A percentile compares a stretch with the other conserved stretches of the same genome.
Evolutionary conservation across 2,113 vertebrate species (phyloP).

Genomic region (Montifringilla adamsi): DNA sequence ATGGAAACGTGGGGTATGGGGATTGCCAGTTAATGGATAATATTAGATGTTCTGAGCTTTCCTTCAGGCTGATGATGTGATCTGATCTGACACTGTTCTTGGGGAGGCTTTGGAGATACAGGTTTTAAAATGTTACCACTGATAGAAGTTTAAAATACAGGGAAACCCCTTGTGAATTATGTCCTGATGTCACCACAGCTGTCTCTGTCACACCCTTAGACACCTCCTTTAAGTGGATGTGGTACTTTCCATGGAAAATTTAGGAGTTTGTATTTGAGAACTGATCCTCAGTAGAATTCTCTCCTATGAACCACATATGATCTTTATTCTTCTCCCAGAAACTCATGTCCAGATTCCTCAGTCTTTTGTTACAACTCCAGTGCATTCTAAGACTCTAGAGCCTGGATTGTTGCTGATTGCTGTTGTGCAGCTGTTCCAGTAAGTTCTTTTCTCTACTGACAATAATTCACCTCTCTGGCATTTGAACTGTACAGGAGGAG

Average conservation of each 20-base stretch:
- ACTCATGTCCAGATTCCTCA: background rate
- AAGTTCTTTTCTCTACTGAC: background rate
- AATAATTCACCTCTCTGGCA: background rate
- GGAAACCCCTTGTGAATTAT: background rate
- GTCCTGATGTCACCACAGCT: background rate
- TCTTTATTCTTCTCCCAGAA: background rate
- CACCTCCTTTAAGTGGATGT: background rate
- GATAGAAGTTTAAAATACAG: background rate
- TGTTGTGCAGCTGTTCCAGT: constrained; percentile 1
- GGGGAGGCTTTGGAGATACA: background rate
- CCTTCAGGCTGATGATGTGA: background rate
- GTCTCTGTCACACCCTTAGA: background rate
- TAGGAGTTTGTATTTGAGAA: background rate
- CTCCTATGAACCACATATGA: background rate
- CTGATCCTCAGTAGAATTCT: background rate
- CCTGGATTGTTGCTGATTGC: background rate
- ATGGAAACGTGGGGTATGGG: background rate
- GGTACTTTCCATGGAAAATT: background rate
- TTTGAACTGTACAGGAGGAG: background rate
- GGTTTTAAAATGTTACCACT: background rate
- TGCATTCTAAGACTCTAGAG: background rate
- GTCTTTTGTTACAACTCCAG: background rate
- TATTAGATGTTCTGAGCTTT: background rate
- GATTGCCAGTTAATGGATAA: background rate
- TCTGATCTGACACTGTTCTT: background rate